A percentile compares a stretch with the other conserved stretches of the same genome.
phyloP scores from a whole-genome alignment of 2,797 vertebrate genomes.

The Siniperca obscura region DNA sequence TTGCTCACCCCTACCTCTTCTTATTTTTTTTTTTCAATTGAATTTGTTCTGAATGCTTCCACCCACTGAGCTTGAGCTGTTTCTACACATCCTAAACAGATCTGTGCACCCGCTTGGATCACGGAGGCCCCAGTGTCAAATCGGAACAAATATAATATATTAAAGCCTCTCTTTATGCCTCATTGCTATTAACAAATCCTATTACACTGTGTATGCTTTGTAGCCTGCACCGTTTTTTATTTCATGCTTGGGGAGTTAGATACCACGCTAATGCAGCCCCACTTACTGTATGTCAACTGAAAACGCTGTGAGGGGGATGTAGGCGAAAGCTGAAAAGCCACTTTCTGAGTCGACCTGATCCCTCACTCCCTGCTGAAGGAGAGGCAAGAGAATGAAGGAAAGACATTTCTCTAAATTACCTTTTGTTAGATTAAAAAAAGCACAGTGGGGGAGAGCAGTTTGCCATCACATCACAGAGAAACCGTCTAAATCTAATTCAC shows the following conservation, averaged over 20 bases:
- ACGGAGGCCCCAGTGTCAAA: constrained; percentile 68
- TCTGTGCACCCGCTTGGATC: constrained; percentile 73
- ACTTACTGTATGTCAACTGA: constrained; percentile 73
- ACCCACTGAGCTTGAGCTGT: constrained; percentile 62
- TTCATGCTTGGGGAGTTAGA: constrained; percentile 73
- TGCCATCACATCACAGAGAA: constrained; percentile 30
- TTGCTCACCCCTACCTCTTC: constrained; percentile 55
- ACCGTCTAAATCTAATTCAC: constrained; percentile 47
- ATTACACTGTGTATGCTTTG: constrained; percentile 75
- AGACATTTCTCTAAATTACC: constrained; percentile 53
- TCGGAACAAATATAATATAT: constrained; percentile 77
- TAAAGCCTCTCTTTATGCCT: constrained; percentile 76
- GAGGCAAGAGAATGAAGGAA: constrained; percentile 39
- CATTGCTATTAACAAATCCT: constrained; percentile 81
- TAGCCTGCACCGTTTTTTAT: constrained; percentile 60
- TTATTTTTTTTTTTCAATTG: constrained; percentile 71
- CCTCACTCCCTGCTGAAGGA: constrained; percentile 40
- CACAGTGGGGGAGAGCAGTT: constrained; percentile 32
- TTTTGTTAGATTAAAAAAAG: constrained; percentile 42
- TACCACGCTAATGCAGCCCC: constrained; percentile 60
- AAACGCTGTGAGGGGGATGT: constrained; percentile 50
- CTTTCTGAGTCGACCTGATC: constrained; percentile 49
- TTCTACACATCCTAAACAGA: constrained; percentile 72
- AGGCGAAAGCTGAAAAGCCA: constrained; percentile 56
- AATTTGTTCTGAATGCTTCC: constrained; percentile 72